Evolutionary conservation across 2,888 invertebrate genomes (phyloP).

Genomic region (Eupeodes luniger): DNA sequence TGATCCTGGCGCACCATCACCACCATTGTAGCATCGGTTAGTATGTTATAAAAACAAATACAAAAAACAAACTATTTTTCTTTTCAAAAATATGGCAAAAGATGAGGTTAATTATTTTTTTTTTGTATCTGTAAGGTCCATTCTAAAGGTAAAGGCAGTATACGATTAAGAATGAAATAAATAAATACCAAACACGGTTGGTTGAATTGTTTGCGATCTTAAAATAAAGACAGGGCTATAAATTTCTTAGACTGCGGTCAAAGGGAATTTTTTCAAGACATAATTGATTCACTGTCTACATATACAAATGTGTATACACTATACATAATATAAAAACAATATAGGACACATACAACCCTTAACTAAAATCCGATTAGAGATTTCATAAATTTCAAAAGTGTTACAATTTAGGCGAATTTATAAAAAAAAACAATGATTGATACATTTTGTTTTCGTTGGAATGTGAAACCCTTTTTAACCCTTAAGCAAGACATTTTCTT

Average conservation of each 20-base stretch:
- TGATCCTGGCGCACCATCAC: conserved; percentile 52
- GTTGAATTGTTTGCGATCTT: background rate
- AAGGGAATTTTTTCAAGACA: background rate
- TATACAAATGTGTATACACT: no score
- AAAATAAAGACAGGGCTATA: background rate
- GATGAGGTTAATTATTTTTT: conserved; percentile 53
- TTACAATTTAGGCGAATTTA: no score
- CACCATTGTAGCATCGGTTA: conserved; percentile 20
- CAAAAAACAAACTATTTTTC: background rate
- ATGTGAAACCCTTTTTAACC: no score
- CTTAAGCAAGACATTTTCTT: no score
- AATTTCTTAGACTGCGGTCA: background rate
- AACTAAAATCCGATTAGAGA: background rate
- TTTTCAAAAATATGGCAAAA: conserved; percentile 47
- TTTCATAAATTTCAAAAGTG: background rate
- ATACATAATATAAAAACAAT: no score
- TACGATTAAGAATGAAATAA: background rate
- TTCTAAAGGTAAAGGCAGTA: background rate
- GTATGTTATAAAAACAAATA: background rate
- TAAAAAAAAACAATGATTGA: no score
- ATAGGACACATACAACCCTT: background rate
- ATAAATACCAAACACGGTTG: background rate
- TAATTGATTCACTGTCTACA: background rate
- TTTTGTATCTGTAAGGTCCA: conserved; percentile 1
- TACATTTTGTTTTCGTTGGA: no score